Base-by-base conservation (phyloP, 2,888 invertebrate genomes). In the Chloroclysta siterata region DNA sequence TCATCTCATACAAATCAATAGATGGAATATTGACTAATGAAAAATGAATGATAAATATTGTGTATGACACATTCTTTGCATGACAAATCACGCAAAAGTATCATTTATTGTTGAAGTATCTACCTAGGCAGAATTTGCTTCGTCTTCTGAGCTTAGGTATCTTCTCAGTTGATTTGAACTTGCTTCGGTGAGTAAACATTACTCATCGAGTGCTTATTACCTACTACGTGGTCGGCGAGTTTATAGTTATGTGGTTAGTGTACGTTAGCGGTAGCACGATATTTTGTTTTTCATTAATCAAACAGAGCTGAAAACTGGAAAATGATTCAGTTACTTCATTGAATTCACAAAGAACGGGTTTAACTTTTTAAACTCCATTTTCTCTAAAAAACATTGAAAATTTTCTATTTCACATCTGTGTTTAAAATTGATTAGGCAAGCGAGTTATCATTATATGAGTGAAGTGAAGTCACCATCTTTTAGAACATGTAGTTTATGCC, bases 1-100 rank as follows among this genome's bases (percentile, higher is more conserved):
- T 68, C 66, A 60, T 60, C 66, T 63, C 64, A 65, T 65, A 76
- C 80, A 79, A 82, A 75, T 80, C 78, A 81, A 79, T 72, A 56
- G 58, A 54, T 71, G 68, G 66, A 64, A 66, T 65, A 71, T 63
- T 65, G 60, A n/a, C n/a, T n/a, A n/a, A n/a, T n/a, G n/a, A n/a
- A n/a, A n/a, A n/a, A n/a, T n/a, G n/a, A n/a, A n/a, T n/a, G n/a
- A n/a, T n/a, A n/a, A n/a, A n/a, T n/a, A n/a, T n/a, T n/a, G n/a
- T n/a, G n/a, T n/a, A n/a, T 65, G 62, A 63, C 64, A 63, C 57
- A 63, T 52, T 63, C 68, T 73, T 73, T 68, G 65, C 70, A 75
- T 77, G 79, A 78, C 75, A 74, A 74, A 72, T 68, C 62, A 70
- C 65, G 63, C 48, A 11, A 39, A 39, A 39, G 3, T 10, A 11